These are phyloP conservation scores for Heliconius cydno DNA, from an alignment of 2,888 invertebrate genomes.

Conservation along the genomic window DNA sequence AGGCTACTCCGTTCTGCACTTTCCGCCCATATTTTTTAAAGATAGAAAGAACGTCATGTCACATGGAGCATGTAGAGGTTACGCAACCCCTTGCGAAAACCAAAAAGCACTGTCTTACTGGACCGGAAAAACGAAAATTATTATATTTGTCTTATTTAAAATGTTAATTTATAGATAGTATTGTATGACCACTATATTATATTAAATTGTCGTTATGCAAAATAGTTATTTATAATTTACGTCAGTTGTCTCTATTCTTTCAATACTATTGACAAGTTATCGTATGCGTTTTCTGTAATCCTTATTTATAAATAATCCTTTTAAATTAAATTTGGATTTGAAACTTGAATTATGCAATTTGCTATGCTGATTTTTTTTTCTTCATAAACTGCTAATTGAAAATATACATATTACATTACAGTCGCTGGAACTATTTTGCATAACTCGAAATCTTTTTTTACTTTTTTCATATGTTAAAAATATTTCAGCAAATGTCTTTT, in stretches of 20 bases:
- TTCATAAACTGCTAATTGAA: neutral
- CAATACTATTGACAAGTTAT: too few species aligned
- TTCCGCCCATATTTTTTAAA: constrained; percentile 11
- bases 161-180: neutral
- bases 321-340: too few species aligned
- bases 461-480: neutral
- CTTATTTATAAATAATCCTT: too few species aligned
- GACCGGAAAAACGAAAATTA: neutral
- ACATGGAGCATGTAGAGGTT: neutral
- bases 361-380: neutral
- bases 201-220: neutral
- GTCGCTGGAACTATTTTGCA: constrained; percentile 2
- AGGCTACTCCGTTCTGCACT: constrained; percentile 3
- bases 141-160: neutral
- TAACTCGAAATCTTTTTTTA: neutral
- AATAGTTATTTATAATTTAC: neutral
- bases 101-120: neutral
- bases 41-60: neutral
- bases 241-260: neutral
- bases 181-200: neutral
- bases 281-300: too few species aligned
- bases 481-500: neutral
- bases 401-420: neutral
- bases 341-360: too few species aligned
- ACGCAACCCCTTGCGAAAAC: too few species aligned